Evolutionary conservation across 2,888 invertebrate genomes (phyloP).

Genomic region (Trissolcus brochymenae): DNA sequence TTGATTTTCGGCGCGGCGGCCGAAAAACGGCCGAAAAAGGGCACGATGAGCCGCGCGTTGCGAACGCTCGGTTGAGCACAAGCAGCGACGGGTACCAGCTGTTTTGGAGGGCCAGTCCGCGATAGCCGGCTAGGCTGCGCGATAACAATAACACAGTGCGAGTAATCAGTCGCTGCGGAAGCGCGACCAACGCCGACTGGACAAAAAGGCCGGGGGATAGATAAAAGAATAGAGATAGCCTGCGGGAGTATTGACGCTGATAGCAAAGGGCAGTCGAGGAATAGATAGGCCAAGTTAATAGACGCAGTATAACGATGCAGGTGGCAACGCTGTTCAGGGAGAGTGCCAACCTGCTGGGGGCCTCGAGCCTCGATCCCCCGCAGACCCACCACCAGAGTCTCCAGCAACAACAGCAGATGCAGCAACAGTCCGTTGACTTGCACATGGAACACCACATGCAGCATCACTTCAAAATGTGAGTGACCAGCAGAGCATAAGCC

Average conservation of each 20-base stretch:
- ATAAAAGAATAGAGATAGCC: constrained; percentile 12
- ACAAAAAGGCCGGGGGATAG: constrained; percentile 9
- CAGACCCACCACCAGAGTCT: constrained; percentile 72
- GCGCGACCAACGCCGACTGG: constrained; percentile 18
- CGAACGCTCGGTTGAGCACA: neutral
- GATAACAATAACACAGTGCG: constrained; percentile 26
- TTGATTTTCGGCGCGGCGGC: constrained; percentile 18
- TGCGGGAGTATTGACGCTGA: constrained; percentile 6
- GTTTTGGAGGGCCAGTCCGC: constrained; percentile 37
- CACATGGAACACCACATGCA: constrained; percentile 75
- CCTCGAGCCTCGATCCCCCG: constrained; percentile 80
- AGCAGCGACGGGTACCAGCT: constrained; percentile 22
- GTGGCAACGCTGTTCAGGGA: constrained; percentile 83
- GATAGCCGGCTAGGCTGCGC: constrained; percentile 27
- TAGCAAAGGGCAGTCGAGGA: constrained; percentile 28
- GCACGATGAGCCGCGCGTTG: neutral
- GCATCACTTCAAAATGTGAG: constrained; percentile 75
- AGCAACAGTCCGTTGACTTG: constrained; percentile 71
- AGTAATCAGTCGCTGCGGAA: constrained; percentile 16
- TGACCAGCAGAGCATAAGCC: constrained; percentile 28
- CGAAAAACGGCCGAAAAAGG: constrained; percentile 21
- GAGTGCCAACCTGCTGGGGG: constrained; percentile 82
- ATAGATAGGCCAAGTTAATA: constrained; percentile 41
- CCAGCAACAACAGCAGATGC: constrained; percentile 65
- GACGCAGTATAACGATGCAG: constrained; percentile 78